Conservation (phyloP, 2,113 vertebrate species). For the Pongo pygmaeus region DNA sequence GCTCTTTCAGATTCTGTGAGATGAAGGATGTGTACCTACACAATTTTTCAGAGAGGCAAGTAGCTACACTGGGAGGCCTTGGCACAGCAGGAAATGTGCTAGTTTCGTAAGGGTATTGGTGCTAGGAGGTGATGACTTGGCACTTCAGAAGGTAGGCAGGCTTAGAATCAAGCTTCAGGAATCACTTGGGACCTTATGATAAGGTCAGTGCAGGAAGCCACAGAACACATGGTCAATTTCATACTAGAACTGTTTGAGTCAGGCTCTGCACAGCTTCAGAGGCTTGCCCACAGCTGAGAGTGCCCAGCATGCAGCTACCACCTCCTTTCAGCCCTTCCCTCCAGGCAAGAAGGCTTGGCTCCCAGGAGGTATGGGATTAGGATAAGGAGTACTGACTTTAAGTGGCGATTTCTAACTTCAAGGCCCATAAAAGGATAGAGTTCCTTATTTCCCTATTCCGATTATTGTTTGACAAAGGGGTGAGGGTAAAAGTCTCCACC, state of each 20-base stretch:
- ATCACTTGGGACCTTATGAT: not conserved
- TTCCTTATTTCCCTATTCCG: not conserved
- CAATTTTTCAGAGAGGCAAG: not conserved
- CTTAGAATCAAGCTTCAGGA: not conserved
- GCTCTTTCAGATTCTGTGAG: not conserved
- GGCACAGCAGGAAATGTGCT: not conserved
- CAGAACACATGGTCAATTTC: not conserved
- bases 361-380: not conserved
- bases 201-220: not conserved
- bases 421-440: not conserved
- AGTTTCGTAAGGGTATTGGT: not conserved
- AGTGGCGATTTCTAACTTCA: not conserved
- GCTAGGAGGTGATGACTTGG: not conserved
- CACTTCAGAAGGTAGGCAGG: not conserved
- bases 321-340: not conserved
- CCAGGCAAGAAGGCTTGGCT: not conserved
- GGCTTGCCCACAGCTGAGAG: not conserved
- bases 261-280: not conserved
- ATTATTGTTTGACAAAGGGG: not conserved
- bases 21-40: not conserved
- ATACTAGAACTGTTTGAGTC: not conserved
- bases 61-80: not conserved
- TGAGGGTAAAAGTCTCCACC: not conserved
- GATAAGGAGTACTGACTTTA: not conserved
- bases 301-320: not conserved